A percentile compares a stretch with the other conserved stretches of the same genome.
Evolutionary conservation across 30 jellyfish, hydroid and myxozoan species (phyloP).

Genomic region (Morbakka virulenta): DNA sequence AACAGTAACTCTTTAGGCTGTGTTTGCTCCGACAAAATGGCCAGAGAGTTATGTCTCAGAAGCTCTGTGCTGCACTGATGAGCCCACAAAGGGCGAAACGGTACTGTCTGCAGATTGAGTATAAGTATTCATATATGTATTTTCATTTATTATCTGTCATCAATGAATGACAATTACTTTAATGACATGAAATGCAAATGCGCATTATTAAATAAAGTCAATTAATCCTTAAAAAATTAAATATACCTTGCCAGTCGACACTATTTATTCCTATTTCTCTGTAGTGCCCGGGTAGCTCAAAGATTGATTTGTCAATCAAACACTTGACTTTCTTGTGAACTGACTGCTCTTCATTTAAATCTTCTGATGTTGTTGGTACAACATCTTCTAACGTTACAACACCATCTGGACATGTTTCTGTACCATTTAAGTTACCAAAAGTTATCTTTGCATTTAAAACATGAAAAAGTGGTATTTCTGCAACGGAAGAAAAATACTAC

Average conservation of each 20-base stretch:
- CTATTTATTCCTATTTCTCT: conserved; percentile 79
- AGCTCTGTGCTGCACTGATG: no score
- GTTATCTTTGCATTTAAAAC: conserved; percentile 91
- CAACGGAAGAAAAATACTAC: no score
- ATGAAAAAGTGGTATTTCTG: conserved; percentile 91
- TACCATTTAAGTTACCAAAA: conserved; percentile 81
- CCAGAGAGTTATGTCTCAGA: no score
- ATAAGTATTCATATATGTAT: no score
- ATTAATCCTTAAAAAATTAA: neutral
- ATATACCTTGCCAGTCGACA: conserved; percentile 56
- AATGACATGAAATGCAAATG: no score
- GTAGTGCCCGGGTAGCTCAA: conserved; percentile 66
- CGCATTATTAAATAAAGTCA: no score
- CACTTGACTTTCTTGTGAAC: conserved; percentile 68
- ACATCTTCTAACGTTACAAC: conserved; percentile 64
- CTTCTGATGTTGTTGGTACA: conserved; percentile 29
- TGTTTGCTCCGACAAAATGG: no score
- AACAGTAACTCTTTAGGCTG: no score
- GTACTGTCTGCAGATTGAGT: no score
- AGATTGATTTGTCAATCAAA: conserved; percentile 83
- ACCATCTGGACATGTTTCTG: conserved; percentile 77
- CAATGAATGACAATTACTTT: no score
- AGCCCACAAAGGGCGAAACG: no score
- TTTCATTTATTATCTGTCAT: no score
- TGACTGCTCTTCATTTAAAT: conserved; percentile 13